Evolutionary conservation across 2,888 invertebrate genomes (phyloP).

Genomic region (Chesias legatella): DNA sequence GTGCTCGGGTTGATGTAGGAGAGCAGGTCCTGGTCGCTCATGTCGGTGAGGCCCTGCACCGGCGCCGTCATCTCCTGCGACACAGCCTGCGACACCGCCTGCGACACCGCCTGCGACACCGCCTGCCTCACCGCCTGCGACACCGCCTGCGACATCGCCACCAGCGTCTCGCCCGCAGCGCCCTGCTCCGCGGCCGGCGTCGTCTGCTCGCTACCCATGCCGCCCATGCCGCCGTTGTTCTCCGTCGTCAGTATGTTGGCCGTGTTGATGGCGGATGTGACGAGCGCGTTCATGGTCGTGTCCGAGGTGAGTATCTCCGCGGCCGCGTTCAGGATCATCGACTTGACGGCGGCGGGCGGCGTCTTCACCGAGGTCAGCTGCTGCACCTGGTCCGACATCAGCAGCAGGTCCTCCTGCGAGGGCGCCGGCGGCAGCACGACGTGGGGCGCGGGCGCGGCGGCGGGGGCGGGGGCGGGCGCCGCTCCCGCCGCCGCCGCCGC

Average conservation of each 20-base stretch:
- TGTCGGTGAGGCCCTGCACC: slow-evolving; percentile 87
- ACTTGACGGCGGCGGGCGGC: slow-evolving; percentile 84
- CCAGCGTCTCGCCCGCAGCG: slow-evolving; percentile 59
- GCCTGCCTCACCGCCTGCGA: slow-evolving; percentile 73
- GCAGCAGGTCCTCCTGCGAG: slow-evolving; percentile 57
- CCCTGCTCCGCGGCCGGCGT: slow-evolving; percentile 52
- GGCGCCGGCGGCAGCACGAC: slow-evolving; percentile 39
- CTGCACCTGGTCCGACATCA: slow-evolving; percentile 62
- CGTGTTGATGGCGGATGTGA: slow-evolving; percentile 77
- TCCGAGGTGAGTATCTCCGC: slow-evolving; percentile 85
- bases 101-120: slow-evolving; percentile 70
- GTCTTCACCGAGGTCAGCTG: slow-evolving; percentile 69
- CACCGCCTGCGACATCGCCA: slow-evolving; percentile 75
- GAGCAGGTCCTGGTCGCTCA: slow-evolving; percentile 93
- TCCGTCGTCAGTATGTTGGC: slow-evolving; percentile 69
- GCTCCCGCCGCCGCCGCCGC: no score
- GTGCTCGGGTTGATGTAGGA: slow-evolving; percentile 94
- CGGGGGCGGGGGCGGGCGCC: no score
- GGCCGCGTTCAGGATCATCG: slow-evolving; percentile 87
- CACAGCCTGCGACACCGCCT: slow-evolving; percentile 73
- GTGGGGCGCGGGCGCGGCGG: no score
- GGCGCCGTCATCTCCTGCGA: slow-evolving; percentile 80
- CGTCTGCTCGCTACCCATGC: slow-evolving; percentile 37
- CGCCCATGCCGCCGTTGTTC: slow-evolving; percentile 34
- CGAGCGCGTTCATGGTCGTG: slow-evolving; percentile 79